Evolutionary conservation across 2,888 invertebrate species (phyloP), one percentile per base, ranked within the genome.

Genomic region (Synergus gifuensis): DNA sequence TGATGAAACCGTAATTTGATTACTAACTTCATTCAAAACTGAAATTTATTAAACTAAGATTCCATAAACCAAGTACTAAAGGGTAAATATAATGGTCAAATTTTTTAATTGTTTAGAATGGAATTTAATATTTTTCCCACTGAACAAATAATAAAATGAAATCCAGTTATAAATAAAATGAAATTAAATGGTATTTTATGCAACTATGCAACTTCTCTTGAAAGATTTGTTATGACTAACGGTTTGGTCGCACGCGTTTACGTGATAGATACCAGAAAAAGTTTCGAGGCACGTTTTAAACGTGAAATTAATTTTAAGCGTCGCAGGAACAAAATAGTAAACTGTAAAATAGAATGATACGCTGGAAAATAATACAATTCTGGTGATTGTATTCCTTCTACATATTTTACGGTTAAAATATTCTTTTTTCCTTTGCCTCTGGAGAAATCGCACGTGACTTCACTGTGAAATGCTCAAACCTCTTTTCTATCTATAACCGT

Each of bases 251-350:
- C 54, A 73, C 28, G 49, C 28, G 49, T 28, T 69, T 36, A 49
- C 28, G 11, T 69, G 49, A 54, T 73, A 73, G 36, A 73, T 28
- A 36, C 46, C 9, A 36, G 73, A 73, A 73, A 54, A 73, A 36
- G 16, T 73, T 73, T 73, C 54, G 11, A 54, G 36, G 36, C 73
- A 73, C 73, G 73, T 73, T 54, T 40, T n/a, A n/a, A 54, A 73
- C 54, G 73, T 73, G 36, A 73, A 73, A 73, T 73, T 73, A 73
- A 73, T 73, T 73, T 73, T 36, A 73, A 73, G 54, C 49, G 28
- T 73, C 11, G 9, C 28, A 40, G 18, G 36, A 54, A 73, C 16
- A 54, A 49, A 73, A 69, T n/a, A 49, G 28, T 49, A 36, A 73
- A 73, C 54, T 54, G 73, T 73, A 36, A 73, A 73, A 73, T 54